Evolutionary conservation across 92 coral and sea anemone species (phyloP), one percentile per base, ranked within the genome.

Genomic region (Chrysogorgia sp.): DNA sequence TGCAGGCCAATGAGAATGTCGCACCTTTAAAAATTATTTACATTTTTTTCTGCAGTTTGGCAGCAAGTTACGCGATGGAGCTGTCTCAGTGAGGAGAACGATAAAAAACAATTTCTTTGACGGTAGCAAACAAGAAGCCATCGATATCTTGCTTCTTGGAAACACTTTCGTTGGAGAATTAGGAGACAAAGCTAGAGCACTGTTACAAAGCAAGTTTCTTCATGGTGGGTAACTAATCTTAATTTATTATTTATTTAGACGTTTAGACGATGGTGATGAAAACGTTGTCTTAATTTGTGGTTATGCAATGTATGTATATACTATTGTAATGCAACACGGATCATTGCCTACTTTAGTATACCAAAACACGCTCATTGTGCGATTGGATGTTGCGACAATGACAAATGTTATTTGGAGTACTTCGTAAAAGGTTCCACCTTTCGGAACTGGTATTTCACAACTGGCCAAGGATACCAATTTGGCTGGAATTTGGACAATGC

Each of bases 71-170:
- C 94, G 91, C 37, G 98, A 94, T 63, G 98, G 98, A 35, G 98
- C 97, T 13, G 93, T 92, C 57, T 94, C 98, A 13, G 98, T 94
- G 20, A 86, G 90, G 25, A 86, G 98, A 67, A 90, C 98, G 32
- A 94, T 94, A 26, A 86, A 86, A 26, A 94, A 83, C 71, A 94
- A 94, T 76, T 94, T 94, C 83, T 81, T 92, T 29, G 98, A 94
- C 63, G 98, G 98, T 31, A 94, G 98, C 77, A 94, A 91, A 58
- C 98, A 94, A 35, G 98, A 94, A 81, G 98, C 98, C 63, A 94
- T 94, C 47, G 98, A 94, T 71, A 92, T 94, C 92, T 31, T 94
- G 62, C 75, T 94, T 86, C 86, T 94, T 71, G 98, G 98, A 75
- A 94, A 94, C 90, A 91, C 97, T 17, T 94, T 94, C 25, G 96